Base-by-base conservation (phyloP, 35 echinoderm and acorn worm genomes). In the Stichopus chloronotus region DNA sequence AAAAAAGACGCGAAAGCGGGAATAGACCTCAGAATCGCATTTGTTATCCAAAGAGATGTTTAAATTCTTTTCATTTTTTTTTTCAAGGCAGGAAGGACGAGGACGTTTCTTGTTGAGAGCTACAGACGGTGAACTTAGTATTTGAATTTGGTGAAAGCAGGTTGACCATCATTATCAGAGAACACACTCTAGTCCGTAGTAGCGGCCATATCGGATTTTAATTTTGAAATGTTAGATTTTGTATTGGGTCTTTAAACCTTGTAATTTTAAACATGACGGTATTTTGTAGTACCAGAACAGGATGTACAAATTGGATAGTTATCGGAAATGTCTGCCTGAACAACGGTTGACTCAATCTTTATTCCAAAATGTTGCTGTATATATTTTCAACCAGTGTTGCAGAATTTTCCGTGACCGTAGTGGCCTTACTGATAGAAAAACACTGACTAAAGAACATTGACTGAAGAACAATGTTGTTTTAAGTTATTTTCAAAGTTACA, bases 131-230 rank as follows among this genome's bases (percentile, higher is more conserved):
- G 71, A 76, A 5, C 71, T 12, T 5, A 76, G 71, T 23, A 76
- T 76, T n/a, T 76, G 24, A 76, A 23, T 76, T 76, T 76, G 24
- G 71, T 76, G 11, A 76, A 76, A 76, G 71, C 71, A 76, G 71
- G 24, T 23, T 76, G 71, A 76, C 16, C 71, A 76, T 76, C 71
- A 76, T 4, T 76, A 76, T 76, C 71, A 12, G 5, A 76, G 71
- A 76, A 23, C 71, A 76, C 71, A 76, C 24, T 23, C 17, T 14
- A 76, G 16, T 12, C 17, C 16, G 17, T 23, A 76, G 71, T 76
- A 4, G 71, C 71, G 4, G 71, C 71, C 71, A 76, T 76, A 23
- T 12, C 71, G 71, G 71, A 76, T 76, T n/a, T 76, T n/a, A 76
- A 76, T 14, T 5, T 5, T n/a, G 5, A 76, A 76, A 76, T 23